These are phyloP conservation scores for Phaethornis superciliosus DNA, from an alignment of 2,113 vertebrate genomes.

Conservation along the genomic window DNA sequence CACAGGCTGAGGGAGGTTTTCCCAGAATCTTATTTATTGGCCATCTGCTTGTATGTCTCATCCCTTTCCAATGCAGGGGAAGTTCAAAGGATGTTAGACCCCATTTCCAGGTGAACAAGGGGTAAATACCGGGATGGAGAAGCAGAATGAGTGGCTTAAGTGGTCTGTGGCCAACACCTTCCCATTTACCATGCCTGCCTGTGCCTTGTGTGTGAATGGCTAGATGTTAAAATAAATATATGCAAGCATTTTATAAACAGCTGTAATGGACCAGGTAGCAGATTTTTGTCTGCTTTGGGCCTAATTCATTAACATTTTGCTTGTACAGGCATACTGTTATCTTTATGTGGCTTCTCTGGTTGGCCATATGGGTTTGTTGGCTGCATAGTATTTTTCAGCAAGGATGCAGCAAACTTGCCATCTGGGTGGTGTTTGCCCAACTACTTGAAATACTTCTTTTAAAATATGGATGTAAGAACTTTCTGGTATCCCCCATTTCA, in stretches of 20 bases:
- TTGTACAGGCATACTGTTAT: background rate
- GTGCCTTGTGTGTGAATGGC: background rate
- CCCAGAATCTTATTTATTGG: background rate
- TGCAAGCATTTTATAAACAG: background rate
- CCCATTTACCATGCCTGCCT: background rate
- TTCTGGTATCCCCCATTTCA: background rate
- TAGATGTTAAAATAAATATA: background rate
- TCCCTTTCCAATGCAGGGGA: background rate
- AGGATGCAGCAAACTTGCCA: conserved; percentile 35
- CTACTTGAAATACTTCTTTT: conserved; percentile 2
- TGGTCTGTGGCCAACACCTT: background rate
- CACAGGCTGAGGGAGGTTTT: background rate
- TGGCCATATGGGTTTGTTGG: conserved; percentile 50
- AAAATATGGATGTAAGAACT: background rate
- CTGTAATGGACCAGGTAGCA: conserved; percentile 30
- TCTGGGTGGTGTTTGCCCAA: conserved; percentile 19
- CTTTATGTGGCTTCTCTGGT: conserved; percentile 31
- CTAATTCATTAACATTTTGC: conserved; percentile 43
- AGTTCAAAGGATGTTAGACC: background rate
- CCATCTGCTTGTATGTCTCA: background rate
- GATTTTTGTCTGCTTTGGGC: conserved; percentile 39
- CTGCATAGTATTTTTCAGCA: conserved; percentile 33
- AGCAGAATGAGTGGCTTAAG: background rate
- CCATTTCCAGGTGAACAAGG: background rate
- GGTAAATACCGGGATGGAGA: background rate